Percentiles rank a stretch among this genome's conserved stretches.
Conservation (phyloP, 2,888 invertebrate species). For the Liopterus haemorrhoidalis region DNA sequence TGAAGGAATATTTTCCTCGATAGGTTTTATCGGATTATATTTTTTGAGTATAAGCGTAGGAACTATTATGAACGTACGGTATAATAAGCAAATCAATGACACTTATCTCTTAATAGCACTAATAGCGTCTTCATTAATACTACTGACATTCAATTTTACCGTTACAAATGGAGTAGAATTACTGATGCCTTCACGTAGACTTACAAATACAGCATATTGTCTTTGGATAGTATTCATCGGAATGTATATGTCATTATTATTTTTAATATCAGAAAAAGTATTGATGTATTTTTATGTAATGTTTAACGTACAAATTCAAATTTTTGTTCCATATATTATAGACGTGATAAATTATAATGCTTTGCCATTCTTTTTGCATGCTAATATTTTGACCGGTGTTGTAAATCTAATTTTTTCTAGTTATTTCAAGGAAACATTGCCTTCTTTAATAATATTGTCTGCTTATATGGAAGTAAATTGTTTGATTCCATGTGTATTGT, state of each 20-base stretch:
- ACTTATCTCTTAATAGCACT: slow-evolving; percentile 5
- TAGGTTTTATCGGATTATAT: slow-evolving; percentile 82
- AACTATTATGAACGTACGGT: slow-evolving; percentile 5
- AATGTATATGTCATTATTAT: slow-evolving; percentile 50
- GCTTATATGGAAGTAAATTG: slow-evolving; percentile 53
- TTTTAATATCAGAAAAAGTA: slow-evolving; percentile 53
- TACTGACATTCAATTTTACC: slow-evolving; percentile 7
- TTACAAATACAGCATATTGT: slow-evolving; percentile 79
- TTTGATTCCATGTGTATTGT: slow-evolving; percentile 43
- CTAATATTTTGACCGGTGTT: slow-evolving; percentile 81
- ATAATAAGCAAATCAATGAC: slow-evolving; percentile 10
- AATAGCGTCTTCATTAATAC: slow-evolving; percentile 4
- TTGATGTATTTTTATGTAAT: slow-evolving; percentile 35
- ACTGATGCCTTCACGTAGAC: slow-evolving; percentile 66
- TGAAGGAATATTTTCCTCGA: slow-evolving; percentile 81
- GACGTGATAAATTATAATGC: slow-evolving; percentile 76
- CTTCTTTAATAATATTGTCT: slow-evolving; percentile 52
- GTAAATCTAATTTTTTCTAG: slow-evolving; percentile 71
- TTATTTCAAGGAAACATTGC: slow-evolving; percentile 44
- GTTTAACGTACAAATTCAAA: slow-evolving; percentile 27
- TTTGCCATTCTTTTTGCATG: slow-evolving; percentile 72
- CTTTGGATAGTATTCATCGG: slow-evolving; percentile 66
- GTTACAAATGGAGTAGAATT: slow-evolving; percentile 46
- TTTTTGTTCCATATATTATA: slow-evolving; percentile 53
- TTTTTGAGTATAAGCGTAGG: slow-evolving; percentile 66